Conservation (phyloP, 2,113 vertebrate species). For the Paraplagusia blochii region DNA sequence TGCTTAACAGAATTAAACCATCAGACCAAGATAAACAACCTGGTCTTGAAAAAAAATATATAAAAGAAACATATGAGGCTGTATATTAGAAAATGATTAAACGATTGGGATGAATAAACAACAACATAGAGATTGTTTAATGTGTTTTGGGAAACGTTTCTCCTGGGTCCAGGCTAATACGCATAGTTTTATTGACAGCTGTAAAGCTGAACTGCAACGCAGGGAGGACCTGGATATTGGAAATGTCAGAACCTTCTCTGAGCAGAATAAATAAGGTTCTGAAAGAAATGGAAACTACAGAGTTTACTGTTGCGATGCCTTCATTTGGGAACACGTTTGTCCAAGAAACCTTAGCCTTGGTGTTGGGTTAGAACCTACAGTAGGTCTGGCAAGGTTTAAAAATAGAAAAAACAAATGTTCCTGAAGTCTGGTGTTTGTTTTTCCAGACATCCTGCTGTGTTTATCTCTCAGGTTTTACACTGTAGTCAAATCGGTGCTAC, state of each 20-base stretch:
- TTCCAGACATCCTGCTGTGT: too few species aligned
- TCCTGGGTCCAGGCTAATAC: conserved; percentile 8
- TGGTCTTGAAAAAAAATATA: conserved; percentile 23
- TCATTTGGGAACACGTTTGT: not conserved
- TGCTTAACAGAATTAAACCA: conserved; percentile 33
- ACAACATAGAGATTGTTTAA: not conserved
- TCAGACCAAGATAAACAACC: conserved; percentile 43
- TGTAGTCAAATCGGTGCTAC: not conserved
- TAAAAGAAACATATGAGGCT: conserved; percentile 8
- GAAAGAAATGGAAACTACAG: not conserved
- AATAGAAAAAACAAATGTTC: not conserved
- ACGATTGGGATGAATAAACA: not conserved
- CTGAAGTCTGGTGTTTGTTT: not conserved
- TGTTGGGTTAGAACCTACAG: not conserved
- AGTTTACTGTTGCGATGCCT: not conserved
- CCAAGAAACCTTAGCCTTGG: not conserved
- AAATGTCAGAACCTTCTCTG: conserved; percentile 21
- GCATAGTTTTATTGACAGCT: conserved; percentile 9
- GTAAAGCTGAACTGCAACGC: conserved; percentile 3
- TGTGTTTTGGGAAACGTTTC: conserved; percentile 14
- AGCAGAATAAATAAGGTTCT: conserved; percentile 11
- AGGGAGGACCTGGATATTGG: conserved; percentile 3
- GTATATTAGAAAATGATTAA: conserved; percentile 9
- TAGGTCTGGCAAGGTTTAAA: not conserved
- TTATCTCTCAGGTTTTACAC: too few species aligned